Conservation (phyloP, 2,888 invertebrate species). For the Andrena dorsata region DNA sequence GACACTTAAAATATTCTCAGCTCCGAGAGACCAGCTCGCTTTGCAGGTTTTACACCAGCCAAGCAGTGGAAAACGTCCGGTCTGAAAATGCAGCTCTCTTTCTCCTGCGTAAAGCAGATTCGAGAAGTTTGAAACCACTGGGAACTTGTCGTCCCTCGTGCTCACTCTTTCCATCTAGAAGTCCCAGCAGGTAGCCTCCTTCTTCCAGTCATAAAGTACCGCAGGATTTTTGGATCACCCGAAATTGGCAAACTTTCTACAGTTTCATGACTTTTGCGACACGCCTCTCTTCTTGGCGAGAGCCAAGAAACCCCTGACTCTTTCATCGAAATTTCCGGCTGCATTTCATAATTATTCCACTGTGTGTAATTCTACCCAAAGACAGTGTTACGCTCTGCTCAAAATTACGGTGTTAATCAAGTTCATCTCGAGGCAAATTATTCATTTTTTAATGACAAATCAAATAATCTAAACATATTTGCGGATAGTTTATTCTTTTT, state of each 20-base stretch:
- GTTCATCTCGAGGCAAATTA: too few species aligned
- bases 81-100: not conserved
- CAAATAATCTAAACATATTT: too few species aligned
- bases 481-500: too few species aligned
- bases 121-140: slow-evolving; percentile 7
- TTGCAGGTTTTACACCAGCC: not conserved
- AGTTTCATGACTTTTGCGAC: not conserved
- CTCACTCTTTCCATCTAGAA: not conserved
- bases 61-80: not conserved
- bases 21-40: not conserved
- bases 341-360: slow-evolving; percentile 1
- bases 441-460: too few species aligned
- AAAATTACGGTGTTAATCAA: too few species aligned
- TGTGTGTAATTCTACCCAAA: too few species aligned
- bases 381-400: too few species aligned
- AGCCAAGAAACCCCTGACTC: not conserved
- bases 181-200: not conserved
- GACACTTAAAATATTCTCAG: not conserved
- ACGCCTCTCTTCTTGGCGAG: not conserved
- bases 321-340: not conserved
- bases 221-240: not conserved
- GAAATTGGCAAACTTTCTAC: not conserved
- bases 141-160: not conserved
- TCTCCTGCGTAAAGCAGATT: not conserved
- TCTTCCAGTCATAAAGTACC: not conserved